Evolutionary conservation across 2,113 vertebrate genomes (phyloP).

Genomic region (Poeciliopsis occidentalis): DNA sequence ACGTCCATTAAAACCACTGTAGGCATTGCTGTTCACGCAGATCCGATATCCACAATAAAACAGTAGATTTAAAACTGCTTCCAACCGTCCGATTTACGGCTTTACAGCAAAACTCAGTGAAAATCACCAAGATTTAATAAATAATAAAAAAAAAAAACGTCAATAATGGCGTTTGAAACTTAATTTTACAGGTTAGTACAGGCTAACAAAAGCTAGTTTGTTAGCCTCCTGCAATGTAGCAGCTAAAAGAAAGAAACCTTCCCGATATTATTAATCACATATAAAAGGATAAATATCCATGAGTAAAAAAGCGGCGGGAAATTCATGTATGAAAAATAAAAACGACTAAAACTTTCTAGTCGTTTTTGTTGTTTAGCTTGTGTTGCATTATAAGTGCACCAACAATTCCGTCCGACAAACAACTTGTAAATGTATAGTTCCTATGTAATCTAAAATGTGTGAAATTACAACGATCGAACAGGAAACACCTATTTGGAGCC

Average conservation of each 20-base stretch:
- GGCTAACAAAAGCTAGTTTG: conserved; percentile 32
- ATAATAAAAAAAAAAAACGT: too few species aligned
- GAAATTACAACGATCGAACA: too few species aligned
- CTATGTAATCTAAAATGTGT: conserved; percentile 59
- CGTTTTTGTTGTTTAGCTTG: conserved; percentile 24
- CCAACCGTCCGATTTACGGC: not conserved
- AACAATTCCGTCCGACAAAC: conserved; percentile 17
- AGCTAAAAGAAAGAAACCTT: not conserved
- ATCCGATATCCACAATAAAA: not conserved
- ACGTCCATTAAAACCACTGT: conserved; percentile 97
- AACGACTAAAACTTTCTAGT: conserved; percentile 15
- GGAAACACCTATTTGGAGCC: too few species aligned
- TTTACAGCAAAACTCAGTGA: not conserved
- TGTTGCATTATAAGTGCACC: conserved; percentile 33
- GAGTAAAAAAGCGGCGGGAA: not conserved
- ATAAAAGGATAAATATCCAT: not conserved
- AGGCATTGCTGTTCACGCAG: conserved; percentile 82
- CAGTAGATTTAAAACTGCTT: not conserved
- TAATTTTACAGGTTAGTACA: not conserved
- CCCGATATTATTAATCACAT: not conserved
- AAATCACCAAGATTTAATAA: not conserved
- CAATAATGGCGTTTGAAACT: not conserved
- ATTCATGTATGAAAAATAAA: not conserved
- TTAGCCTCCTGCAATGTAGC: conserved; percentile 4
- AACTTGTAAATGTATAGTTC: conserved; percentile 16